Base-by-base conservation (phyloP, 2,888 invertebrate genomes). In the Caenorhabditis sp. region DNA sequence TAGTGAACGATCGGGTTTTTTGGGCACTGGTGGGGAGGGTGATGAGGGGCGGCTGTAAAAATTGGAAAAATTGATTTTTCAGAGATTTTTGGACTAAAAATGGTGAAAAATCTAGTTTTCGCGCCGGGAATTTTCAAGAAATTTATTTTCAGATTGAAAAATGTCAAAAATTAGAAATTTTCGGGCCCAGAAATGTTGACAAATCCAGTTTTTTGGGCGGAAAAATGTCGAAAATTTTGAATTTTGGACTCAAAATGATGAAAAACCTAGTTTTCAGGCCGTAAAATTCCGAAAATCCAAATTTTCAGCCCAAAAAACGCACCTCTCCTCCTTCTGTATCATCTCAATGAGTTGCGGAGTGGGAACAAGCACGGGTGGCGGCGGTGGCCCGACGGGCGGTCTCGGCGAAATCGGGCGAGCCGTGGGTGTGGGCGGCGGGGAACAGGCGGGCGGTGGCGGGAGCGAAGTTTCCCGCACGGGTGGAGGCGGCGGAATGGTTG, bases 341-440 rank as follows among this genome's bases (percentile, higher is more conserved):
- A 76, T 65, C 64, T 78, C 74, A n/a, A 78, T 64, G 19, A 78
- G 54, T 27, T 74, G 71, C 14, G 78, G 76, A 12, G 78, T 74
- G n/a, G 78, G 78, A 55, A 78, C 31, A 31, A 65, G 65, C 5
- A 68, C 68, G 26, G 73, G 69, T 43, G 69, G 68, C 12, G 73
- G 73, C 27, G 73, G 73, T 10, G 73, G 19, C 23, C 17, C 26
- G 5, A 26, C 8, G 14, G 26, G 1, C 1, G 24, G 65, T 21
- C 19, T n/a, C 21, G 51, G 51, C 8, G 69, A 63, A 27, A 59
- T 55, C 14, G 26, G 65, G 57, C 49, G 69, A 59, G 63, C 65
- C 5, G 69, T n/a, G n/a, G n/a, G 69, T 37, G 65, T 69, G 17
- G 69, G 64, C 1, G 69, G 69, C 19, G 69, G 69, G 27, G 61